Evolutionary conservation across 2,113 vertebrate species (phyloP), one percentile per base, ranked within the genome.

Genomic region (Dermatemys mawii): DNA sequence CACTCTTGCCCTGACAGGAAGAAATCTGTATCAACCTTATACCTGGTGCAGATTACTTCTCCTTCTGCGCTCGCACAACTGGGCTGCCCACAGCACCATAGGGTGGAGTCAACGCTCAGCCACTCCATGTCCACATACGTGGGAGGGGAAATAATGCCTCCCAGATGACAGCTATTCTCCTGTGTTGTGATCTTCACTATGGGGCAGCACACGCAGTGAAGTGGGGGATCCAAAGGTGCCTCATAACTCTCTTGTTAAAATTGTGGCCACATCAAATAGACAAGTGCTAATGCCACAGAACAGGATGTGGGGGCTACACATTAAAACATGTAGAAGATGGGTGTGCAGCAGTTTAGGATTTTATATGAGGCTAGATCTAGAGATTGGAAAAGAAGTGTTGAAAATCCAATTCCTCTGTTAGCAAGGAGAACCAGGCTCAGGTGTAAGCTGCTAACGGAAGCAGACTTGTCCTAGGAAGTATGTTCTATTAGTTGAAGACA

Each of bases 161-260:
- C 26, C 35, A 79, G 10, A 55, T 11, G 2, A 3, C 0, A 1
- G 38, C 0, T 46, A 14, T 51, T 26, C 38, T 32, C 41, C 51
- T 60, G 60, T 67, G 63, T 44, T 75, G 38, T 75, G 22, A 75
- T 75, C 38, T 75, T 41, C 70, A 24, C 1, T 4, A 7, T n/a
- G 0, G n/a, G 21, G 10, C 21, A 48, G 78, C 0, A 53, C 48
- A 50, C 48, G 13, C 50, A 50, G 55, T 27, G 35, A 54, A 51
- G 63, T 13, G 38, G 21, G 6, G 8, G 83, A 32, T 29, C 76
- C 57, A 14, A 1, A 1, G 2, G 19, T 70, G 8, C 63, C 35
- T 38, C 63, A 35, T 38, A 70, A 38, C 5, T 22, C 60, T 60
- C 60, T 35, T 70, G 63, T 38, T 14, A 86, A 24, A 17, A 0